A percentile compares a stretch with the other conserved stretches of the same genome.
phyloP scores from a whole-genome alignment of 1,140 invertebrate species.

The Zelostemma sp. region DNA sequence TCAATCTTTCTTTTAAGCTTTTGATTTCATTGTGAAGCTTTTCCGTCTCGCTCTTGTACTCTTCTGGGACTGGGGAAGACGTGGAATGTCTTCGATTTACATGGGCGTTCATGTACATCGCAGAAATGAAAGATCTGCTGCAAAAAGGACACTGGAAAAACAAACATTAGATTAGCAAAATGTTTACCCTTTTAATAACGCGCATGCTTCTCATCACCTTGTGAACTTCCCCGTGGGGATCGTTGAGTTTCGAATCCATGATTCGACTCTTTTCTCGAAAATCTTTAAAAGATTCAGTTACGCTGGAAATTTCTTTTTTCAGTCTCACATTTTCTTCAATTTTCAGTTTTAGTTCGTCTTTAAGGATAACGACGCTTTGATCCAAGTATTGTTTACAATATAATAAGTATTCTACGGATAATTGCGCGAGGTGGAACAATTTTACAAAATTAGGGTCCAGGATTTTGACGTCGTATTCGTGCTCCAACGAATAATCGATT shows the following conservation, averaged over 20 bases:
- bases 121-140: constrained; percentile 63
- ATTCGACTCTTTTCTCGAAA: constrained; percentile 55
- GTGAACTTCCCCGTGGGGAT: constrained; percentile 62
- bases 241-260: constrained; percentile 53
- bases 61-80: constrained; percentile 55
- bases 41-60: constrained; percentile 69
- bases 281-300: constrained; percentile 52
- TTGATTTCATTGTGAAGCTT: constrained; percentile 73
- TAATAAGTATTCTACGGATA: constrained; percentile 79
- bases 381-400: constrained; percentile 80
- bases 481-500: constrained; percentile 74
- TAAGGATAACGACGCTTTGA: constrained; percentile 74
- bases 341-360: constrained; percentile 73
- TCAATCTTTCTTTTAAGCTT: constrained; percentile 72
- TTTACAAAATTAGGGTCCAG: constrained; percentile 78
- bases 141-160: constrained; percentile 63
- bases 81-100: constrained; percentile 58
- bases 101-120: constrained; percentile 60
- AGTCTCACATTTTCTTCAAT: constrained; percentile 68
- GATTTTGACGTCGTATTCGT: constrained; percentile 75
- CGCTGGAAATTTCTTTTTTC: constrained; percentile 46
- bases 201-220: constrained; percentile 56
- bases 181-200: too few relatives aligned
- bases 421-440: constrained; percentile 76
- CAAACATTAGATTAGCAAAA: constrained; percentile 13